Evolutionary conservation across 1,140 invertebrate species (phyloP).

Genomic region (Neodiprion lecontei): DNA sequence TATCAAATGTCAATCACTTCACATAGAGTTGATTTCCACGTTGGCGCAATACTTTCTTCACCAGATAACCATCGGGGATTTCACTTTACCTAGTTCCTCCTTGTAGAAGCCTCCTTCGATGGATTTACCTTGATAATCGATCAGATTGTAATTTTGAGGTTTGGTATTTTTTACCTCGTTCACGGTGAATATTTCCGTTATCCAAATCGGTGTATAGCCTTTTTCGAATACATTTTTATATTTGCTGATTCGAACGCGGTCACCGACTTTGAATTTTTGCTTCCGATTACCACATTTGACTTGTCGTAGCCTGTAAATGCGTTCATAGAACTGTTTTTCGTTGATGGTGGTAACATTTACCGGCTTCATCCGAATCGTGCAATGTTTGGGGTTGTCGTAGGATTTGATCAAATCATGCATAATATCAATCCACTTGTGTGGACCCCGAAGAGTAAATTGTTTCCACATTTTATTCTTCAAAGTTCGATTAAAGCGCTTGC

Average conservation of each 20-base stretch:
- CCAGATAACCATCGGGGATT: slow-evolving; percentile 43
- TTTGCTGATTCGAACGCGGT: too few species aligned
- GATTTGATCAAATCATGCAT: slow-evolving; percentile 45
- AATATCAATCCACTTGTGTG: slow-evolving; percentile 44
- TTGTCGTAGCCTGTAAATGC: too few species aligned
- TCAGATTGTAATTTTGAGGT: neutral
- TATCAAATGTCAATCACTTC: slow-evolving; percentile 46
- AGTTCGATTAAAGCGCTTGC: slow-evolving; percentile 22
- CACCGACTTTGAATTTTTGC: too few species aligned
- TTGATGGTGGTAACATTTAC: neutral
- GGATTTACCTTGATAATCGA: neutral
- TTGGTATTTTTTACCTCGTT: slow-evolving; percentile 10
- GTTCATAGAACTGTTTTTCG: too few species aligned
- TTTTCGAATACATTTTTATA: slow-evolving; percentile 14
- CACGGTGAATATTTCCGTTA: neutral
- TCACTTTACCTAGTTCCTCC: slow-evolving; percentile 23
- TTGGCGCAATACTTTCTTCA: slow-evolving; percentile 46
- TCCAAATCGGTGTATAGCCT: neutral
- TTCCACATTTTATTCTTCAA: too few species aligned
- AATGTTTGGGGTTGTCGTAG: slow-evolving; percentile 50
- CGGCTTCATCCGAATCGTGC: slow-evolving; percentile 14
- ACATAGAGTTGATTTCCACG: slow-evolving; percentile 43
- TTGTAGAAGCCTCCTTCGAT: neutral
- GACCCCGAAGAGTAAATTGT: slow-evolving; percentile 7
- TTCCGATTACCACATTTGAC: too few species aligned